phyloP scores from a whole-genome alignment of 1,140 invertebrate genomes.

The Psix sp. region DNA sequence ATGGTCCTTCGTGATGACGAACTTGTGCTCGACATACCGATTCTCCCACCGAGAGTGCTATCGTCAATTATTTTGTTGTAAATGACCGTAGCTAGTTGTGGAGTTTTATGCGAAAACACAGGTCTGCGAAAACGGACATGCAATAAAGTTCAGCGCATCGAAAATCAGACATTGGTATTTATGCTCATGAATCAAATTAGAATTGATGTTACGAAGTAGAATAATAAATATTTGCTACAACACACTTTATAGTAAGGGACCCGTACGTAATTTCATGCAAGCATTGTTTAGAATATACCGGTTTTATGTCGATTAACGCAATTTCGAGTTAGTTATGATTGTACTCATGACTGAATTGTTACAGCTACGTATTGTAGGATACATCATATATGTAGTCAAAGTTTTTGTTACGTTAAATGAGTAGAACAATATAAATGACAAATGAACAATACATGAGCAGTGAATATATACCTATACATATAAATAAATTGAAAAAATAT shows the following conservation, averaged over 20 bases:
- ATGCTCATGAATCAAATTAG: conserved; percentile 46
- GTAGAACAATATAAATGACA: no score
- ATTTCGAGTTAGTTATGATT: conserved; percentile 6
- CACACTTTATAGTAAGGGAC: conserved; percentile 35
- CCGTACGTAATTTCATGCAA: conserved; percentile 29
- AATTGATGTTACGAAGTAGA: conserved; percentile 30
- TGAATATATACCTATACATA: no score
- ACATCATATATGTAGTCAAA: no score
- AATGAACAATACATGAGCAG: no score
- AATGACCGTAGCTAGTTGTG: conserved; percentile 42
- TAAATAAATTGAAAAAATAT: no score
- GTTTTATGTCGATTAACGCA: conserved; percentile 4
- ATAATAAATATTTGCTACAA: conserved; percentile 19
- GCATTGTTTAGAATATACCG: conserved; percentile 15
- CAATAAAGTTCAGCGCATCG: conserved; percentile 22
- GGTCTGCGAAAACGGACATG: conserved; percentile 25
- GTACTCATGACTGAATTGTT: no score
- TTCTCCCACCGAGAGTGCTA: conserved; percentile 29
- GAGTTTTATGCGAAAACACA: conserved; percentile 33
- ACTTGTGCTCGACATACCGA: conserved; percentile 51
- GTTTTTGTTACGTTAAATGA: no score
- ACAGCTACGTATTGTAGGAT: no score
- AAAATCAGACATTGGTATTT: conserved; percentile 44
- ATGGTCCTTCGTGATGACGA: conserved; percentile 55
- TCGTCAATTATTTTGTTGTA: conserved; percentile 46